Conservation (phyloP, 2,113 vertebrate genomes). For the Dicentrarchus labrax region DNA sequence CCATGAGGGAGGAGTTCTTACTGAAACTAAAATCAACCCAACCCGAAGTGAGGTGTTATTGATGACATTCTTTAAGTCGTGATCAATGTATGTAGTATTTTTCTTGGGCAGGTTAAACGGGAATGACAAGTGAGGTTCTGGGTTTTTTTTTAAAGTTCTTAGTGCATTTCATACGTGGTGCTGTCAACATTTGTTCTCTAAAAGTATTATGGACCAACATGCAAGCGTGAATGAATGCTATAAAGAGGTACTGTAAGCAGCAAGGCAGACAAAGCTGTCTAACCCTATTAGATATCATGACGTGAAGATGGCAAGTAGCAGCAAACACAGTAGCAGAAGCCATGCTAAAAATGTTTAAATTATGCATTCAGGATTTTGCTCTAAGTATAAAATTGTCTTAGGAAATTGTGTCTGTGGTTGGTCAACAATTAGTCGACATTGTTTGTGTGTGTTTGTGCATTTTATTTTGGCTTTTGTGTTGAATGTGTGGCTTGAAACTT, state of each 20-base stretch:
- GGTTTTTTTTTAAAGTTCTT: conserved; percentile 54
- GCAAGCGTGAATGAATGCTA: conserved; percentile 53
- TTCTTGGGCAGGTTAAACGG: conserved; percentile 2
- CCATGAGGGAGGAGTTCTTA: conserved; percentile 44
- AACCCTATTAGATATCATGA: conserved; percentile 71
- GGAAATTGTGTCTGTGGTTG: conserved; percentile 36
- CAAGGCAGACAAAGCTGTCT: conserved; percentile 90
- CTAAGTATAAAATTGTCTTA: conserved; percentile 34
- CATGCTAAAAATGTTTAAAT: conserved; percentile 82
- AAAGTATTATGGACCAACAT: conserved; percentile 49
- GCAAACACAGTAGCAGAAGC: conserved; percentile 90
- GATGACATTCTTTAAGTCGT: conserved; percentile 80
- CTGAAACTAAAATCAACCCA: conserved; percentile 56
- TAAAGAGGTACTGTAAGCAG: conserved; percentile 84
- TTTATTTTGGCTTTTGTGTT: conserved; percentile 41
- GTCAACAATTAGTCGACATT: conserved; percentile 15
- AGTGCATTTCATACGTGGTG: conserved; percentile 73
- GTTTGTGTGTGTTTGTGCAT: conserved; percentile 37
- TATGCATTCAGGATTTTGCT: conserved; percentile 52
- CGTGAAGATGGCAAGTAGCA: conserved; percentile 88
- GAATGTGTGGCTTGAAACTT: conserved; percentile 56
- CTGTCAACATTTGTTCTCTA: conserved; percentile 36
- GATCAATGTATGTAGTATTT: conserved; percentile 57
- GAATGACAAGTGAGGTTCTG: conserved; percentile 65
- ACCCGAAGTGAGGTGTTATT: conserved; percentile 67